Evolutionary conservation across 2,113 vertebrate genomes (phyloP), one percentile per base, ranked within the genome.

Genomic region (Synodontis membranacea): DNA sequence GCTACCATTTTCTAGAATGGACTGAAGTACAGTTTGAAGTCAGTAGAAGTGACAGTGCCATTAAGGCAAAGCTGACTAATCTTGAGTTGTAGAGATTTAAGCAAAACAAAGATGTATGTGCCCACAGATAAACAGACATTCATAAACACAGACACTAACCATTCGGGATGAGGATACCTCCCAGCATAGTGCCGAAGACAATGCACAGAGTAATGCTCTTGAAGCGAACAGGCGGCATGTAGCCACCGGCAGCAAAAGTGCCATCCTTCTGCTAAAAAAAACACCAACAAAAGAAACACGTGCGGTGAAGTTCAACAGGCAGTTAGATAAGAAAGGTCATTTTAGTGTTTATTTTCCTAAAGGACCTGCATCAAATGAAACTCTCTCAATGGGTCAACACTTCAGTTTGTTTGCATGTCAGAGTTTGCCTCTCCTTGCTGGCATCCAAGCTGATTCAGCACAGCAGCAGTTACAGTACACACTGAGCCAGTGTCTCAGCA

Each of bases 151-250:
- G 52, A 64, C 37, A 87, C 95, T 95, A 90, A 97, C 98, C 98
- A 0, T 99, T 99, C 0, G 98, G 98, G 90, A 99, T 99, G 93
- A 99, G 94, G 93, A 99, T 97, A 89, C 98, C 98, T 54, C 97
- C 97, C 0, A 98, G 91, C 98, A 99, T 99, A 92, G 98, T 99
- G 88, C 98, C 97, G 81, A 99, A 99, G 80, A 99, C 98, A 0
- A 99, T 96, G 1, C 94, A 94, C 83, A 99, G 90, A 0, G 98
- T 99, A 92, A 99, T 96, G 86, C 93, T 95, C 91, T 99, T 99
- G 93, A 99, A 99, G 11, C 97, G 96, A n/a, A 99, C 94, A 0
- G 98, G 98, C 6, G 98, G 98, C 97, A 99, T 99, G 91, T 99
- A 99, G 39, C 98, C 98, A 37, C 98, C 97, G 0, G 98, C 97